A percentile compares a stretch with the other conserved stretches of the same genome.
These are phyloP conservation scores for Cavia aperea DNA, from an alignment of 2,113 vertebrate species.

Conservation along the genomic window DNA sequence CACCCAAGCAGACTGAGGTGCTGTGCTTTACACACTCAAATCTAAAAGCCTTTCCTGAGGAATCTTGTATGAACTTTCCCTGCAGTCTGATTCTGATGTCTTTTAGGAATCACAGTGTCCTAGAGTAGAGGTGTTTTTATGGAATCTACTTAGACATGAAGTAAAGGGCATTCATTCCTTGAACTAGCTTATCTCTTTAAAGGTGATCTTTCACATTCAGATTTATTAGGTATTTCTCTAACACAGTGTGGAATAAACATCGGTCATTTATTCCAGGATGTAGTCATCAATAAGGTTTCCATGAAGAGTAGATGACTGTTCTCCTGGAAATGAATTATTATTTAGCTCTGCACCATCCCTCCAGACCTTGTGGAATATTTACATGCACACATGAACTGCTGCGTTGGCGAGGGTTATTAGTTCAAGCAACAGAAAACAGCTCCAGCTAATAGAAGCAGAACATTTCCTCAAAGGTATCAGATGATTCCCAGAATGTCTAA, in stretches of 20 bases:
- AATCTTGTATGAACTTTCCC: neutral
- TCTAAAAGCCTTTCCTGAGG: neutral
- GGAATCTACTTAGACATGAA: neutral
- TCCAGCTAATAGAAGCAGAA: neutral
- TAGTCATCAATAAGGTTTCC: conserved; percentile 16
- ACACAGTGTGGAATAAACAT: neutral
- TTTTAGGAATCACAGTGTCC: neutral
- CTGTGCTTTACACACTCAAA: neutral
- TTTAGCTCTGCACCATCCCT: conserved; percentile 3
- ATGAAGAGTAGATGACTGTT: neutral
- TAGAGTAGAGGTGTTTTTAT: neutral
- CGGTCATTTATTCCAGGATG: neutral
- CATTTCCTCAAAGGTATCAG: neutral
- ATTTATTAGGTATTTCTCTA: conserved; percentile 13
- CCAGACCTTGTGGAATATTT: neutral
- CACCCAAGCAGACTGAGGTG: neutral
- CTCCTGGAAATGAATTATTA: conserved; percentile 8
- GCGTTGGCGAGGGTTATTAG: neutral
- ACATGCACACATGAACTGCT: neutral
- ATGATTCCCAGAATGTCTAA: neutral
- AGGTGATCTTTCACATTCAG: neutral
- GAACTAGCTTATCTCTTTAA: neutral
- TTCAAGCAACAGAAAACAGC: neutral
- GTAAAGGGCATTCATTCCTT: neutral
- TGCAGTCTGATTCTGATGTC: neutral